Evolutionary conservation across 1,140 invertebrate genomes (phyloP).

Genomic region (Drosophila ercepeae): DNA sequence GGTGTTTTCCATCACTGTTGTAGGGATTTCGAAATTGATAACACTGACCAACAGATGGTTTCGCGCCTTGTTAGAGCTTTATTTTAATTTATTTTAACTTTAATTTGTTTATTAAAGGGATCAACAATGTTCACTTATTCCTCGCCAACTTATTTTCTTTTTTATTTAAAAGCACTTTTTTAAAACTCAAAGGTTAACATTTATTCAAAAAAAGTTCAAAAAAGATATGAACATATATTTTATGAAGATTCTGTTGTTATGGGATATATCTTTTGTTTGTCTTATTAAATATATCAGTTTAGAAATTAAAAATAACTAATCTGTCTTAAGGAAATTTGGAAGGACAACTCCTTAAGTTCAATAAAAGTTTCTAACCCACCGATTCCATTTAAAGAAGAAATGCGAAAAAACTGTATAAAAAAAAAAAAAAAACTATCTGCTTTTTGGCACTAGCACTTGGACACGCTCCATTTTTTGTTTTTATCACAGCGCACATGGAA

Average conservation of each 20-base stretch:
- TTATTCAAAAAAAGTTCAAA: too few relatives aligned
- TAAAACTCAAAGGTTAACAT: too few relatives aligned
- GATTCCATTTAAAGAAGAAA: background rate
- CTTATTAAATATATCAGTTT: too few relatives aligned
- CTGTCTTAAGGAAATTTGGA: background rate
- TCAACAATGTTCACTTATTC: background rate
- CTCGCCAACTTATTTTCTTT: too few relatives aligned
- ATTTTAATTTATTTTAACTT: background rate
- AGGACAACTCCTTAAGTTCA: background rate
- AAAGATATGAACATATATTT: too few relatives aligned
- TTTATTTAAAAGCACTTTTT: too few relatives aligned
- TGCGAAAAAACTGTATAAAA: constrained; percentile 1
- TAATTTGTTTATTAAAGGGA: background rate
- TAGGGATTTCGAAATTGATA: constrained; percentile 2
- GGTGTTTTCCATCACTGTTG: constrained; percentile 10
- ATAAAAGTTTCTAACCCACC: background rate
- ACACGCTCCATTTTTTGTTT: constrained; percentile 62
- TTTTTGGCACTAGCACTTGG: constrained; percentile 22
- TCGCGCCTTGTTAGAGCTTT: constrained; percentile 7
- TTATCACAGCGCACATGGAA: constrained; percentile 48
- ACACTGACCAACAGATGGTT: constrained; percentile 11
- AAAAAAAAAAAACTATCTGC: background rate
- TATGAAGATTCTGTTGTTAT: too few relatives aligned
- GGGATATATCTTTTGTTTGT: too few relatives aligned
- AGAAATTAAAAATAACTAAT: background rate